Evolutionary conservation across 2,888 invertebrate species (phyloP), one percentile per base, ranked within the genome.

Genomic region (Gymnocheta viridis): DNA sequence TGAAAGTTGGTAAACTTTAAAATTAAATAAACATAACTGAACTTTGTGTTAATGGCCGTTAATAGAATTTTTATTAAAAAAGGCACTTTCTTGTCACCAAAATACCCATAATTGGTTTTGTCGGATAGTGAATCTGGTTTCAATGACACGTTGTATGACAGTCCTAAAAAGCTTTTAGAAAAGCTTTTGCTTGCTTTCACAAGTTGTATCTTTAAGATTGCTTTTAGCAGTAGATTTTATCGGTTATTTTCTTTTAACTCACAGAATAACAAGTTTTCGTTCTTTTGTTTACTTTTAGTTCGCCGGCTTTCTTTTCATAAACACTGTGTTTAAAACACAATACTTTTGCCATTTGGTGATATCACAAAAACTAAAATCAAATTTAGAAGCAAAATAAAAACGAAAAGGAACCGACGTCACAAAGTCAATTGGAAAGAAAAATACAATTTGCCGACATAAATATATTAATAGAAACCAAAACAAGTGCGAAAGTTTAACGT

Each of bases 281-380:
- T 27, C 1, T 38, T 22, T 41, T 80, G 77, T 77, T 72, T 81
- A 49, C 24, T 29, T 67, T 19, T 44, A 35, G 6, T 72, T 44
- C 51, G 67, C 84, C 84, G 84, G 77, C 4, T 56, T 56, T 17
- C 4, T 56, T 56, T 62, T 32, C 3, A 69, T 62, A 62, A 41
- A 82, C n/a, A n/a, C n/a, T n/a, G n/a, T n/a, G n/a, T n/a, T n/a
- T n/a, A n/a, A n/a, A n/a, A n/a, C 56, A 62, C 4, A 41, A 44
- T 9, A 60, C 14, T 14, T 38, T 14, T 17, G 22, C 35, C 19
- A 22, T 72, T 35, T 56, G 41, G 41, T 14, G 44, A 62, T 54
- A 66, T 12, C 9, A 47, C 12, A 47, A 73, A 67, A 24, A 44
- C 4, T 41, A 64, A 79, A 27, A 27, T 7, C 69, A 56, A 74